Conservation (phyloP, 1,140 invertebrate genomes). For the Trigoniulus corallinus region DNA sequence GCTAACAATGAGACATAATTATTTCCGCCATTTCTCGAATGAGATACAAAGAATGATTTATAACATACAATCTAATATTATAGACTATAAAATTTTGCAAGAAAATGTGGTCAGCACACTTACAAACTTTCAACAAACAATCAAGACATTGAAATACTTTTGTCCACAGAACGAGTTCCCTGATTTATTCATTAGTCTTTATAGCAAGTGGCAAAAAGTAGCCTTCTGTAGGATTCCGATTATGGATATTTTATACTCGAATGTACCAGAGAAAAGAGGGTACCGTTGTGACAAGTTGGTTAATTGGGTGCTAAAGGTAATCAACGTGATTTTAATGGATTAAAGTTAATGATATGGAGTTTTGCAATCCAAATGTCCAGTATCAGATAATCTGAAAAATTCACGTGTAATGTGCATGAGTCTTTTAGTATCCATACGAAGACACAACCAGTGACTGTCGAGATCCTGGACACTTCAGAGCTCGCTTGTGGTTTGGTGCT, state of each 20-base stretch:
- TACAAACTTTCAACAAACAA: no score
- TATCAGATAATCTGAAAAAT: no score
- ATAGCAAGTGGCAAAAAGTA: not conserved
- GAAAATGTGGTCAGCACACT: no score
- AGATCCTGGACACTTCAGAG: not conserved
- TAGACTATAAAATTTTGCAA: no score
- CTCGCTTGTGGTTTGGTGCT: not conserved
- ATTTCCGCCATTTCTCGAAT: no score
- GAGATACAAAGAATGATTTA: no score
- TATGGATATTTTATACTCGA: not conserved
- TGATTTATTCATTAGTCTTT: not conserved
- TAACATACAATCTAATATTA: no score
- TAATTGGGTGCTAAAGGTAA: not conserved
- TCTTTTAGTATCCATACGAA: not conserved
- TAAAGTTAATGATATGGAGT: no score
- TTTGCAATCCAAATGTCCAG: no score
- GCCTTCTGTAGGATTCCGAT: not conserved
- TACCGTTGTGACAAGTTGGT: not conserved
- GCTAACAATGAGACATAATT: no score
- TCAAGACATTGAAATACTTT: no score
- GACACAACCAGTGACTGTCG: not conserved
- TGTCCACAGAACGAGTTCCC: not conserved
- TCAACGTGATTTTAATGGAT: not conserved
- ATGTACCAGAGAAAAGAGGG: not conserved
- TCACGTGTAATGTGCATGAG: no score